Conservation (phyloP, 64 coral and sea anemone species). For the Cladopsammia gracilis region DNA sequence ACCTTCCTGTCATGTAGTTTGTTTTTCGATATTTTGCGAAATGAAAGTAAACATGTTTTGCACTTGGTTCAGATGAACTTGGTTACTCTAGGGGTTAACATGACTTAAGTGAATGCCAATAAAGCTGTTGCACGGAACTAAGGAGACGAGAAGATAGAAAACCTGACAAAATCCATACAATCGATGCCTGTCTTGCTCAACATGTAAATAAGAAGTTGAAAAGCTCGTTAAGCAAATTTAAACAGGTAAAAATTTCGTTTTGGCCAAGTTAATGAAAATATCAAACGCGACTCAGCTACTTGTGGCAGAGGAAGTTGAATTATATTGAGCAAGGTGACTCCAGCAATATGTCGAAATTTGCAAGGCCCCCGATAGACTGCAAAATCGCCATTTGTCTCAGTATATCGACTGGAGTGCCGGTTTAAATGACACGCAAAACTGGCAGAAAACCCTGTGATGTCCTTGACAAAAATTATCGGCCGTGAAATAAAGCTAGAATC, state of each 20-base stretch:
- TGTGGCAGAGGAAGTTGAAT: slow-evolving; percentile 14
- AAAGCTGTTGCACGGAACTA: slow-evolving; percentile 6
- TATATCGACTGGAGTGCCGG: not conserved
- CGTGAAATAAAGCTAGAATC: slow-evolving; percentile 1
- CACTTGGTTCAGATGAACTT: no score
- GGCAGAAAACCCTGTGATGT: not conserved
- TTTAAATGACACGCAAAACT: not conserved
- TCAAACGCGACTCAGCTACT: slow-evolving; percentile 23
- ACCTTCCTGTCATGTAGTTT: no score
- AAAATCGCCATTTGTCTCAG: slow-evolving; percentile 8
- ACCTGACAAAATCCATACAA: not conserved
- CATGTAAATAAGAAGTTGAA: not conserved
- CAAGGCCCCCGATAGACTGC: slow-evolving; percentile 14
- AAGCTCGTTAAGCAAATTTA: not conserved
- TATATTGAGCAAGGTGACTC: slow-evolving; percentile 57
- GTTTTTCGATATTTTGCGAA: not conserved
- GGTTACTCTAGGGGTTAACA: not conserved
- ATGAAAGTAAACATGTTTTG: not conserved
- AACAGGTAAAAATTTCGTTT: not conserved
- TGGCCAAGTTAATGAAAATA: not conserved
- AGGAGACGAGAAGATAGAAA: not conserved
- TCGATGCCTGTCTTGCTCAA: not conserved
- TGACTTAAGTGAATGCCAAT: not conserved
- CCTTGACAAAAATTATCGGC: not conserved
- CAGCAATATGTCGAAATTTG: not conserved